phyloP scores from a whole-genome alignment of 1,140 invertebrate genomes.

The Scaptomyza pallida region DNA sequence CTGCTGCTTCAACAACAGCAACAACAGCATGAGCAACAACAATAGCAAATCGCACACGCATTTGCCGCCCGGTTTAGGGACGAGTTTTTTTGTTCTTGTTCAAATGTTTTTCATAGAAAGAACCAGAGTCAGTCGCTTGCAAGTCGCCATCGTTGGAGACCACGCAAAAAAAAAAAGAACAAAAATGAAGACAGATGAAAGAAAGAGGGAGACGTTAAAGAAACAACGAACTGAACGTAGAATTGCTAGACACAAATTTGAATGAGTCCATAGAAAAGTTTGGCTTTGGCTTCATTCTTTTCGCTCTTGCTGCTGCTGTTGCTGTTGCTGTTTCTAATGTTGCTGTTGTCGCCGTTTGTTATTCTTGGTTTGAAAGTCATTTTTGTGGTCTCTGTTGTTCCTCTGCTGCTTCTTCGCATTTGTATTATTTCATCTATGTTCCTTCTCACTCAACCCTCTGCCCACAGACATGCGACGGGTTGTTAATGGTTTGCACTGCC shows the following conservation, averaged over 20 bases:
- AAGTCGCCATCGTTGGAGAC: constrained; percentile 54
- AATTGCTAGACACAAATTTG: constrained; percentile 67
- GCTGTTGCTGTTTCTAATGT: not conserved
- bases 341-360: constrained; percentile 24
- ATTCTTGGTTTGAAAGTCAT: constrained; percentile 63
- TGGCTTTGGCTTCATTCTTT: constrained; percentile 35
- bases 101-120: constrained; percentile 42
- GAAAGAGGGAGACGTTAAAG: not conserved
- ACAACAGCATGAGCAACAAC: constrained; percentile 32
- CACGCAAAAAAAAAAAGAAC: constrained; percentile 50
- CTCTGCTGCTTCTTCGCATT: constrained; percentile 5
- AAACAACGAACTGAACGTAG: constrained; percentile 40
- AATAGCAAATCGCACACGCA: constrained; percentile 51
- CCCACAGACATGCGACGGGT: constrained; percentile 43
- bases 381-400: constrained; percentile 71
- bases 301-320: constrained; percentile 24
- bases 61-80: constrained; percentile 40
- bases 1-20: constrained; percentile 40
- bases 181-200: constrained; percentile 3
- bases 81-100: constrained; percentile 37
- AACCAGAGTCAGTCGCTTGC: constrained; percentile 70
- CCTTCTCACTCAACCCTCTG: constrained; percentile 8
- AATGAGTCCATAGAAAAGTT: constrained; percentile 59
- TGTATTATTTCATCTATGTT: not conserved
- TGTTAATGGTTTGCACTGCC: constrained; percentile 66